Conservation (phyloP, 2,888 invertebrate genomes). For the Lissonota sp. region DNA sequence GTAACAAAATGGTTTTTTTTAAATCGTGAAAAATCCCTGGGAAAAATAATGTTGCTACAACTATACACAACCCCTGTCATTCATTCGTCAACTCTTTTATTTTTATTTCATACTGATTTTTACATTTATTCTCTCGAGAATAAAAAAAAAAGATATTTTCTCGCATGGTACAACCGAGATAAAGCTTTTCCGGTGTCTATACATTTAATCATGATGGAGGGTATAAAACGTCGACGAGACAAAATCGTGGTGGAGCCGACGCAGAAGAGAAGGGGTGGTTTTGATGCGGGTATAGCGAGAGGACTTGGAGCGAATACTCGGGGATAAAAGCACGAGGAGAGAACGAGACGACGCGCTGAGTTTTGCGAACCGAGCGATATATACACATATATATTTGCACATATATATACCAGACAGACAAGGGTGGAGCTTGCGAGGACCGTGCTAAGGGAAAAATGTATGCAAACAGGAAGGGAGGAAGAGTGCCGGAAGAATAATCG, state of each 20-base stretch:
- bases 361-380: slow-evolving; percentile 10
- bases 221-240: slow-evolving; percentile 30
- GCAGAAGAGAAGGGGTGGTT: too few species aligned
- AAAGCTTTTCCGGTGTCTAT: slow-evolving; percentile 17
- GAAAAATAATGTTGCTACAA: not conserved
- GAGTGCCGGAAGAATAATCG: slow-evolving; percentile 55
- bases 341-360: not conserved
- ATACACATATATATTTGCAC: not conserved
- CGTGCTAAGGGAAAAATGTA: slow-evolving; percentile 20
- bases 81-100: not conserved
- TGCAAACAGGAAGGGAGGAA: slow-evolving; percentile 4
- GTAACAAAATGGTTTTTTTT: too few species aligned
- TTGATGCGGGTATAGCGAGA: too few species aligned
- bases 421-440: slow-evolving; percentile 3
- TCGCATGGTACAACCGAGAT: slow-evolving; percentile 10
- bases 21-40: too few species aligned
- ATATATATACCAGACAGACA: slow-evolving; percentile 19
- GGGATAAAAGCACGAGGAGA: not conserved
- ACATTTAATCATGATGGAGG: slow-evolving; percentile 21
- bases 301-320: too few species aligned
- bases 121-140: not conserved
- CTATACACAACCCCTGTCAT: not conserved
- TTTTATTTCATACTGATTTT: not conserved
- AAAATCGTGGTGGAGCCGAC: not conserved
- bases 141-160: not conserved